These are phyloP conservation scores for Cerastis rubricosa DNA, from an alignment of 2,888 invertebrate species.

Conservation along the genomic window DNA sequence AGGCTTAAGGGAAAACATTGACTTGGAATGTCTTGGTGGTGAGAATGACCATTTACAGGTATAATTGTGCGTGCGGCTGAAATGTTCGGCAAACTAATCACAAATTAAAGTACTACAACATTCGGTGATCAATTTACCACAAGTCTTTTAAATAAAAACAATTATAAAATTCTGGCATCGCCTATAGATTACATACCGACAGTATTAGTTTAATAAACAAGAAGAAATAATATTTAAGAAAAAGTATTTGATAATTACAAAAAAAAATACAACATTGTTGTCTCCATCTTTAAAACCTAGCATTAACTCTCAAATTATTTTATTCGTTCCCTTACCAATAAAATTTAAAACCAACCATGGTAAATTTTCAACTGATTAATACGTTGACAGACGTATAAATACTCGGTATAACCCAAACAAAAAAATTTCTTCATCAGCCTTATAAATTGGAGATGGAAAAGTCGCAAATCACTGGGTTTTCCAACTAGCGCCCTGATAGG, in stretches of 20 bases:
- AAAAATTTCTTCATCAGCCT: conserved; percentile 70
- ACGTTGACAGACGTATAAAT: conserved; percentile 46
- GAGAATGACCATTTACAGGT: neutral
- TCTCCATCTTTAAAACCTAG: neutral
- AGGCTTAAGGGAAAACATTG: neutral
- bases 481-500: conserved; percentile 67
- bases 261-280: neutral
- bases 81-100: neutral
- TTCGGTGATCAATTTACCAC: no score
- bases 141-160: no score
- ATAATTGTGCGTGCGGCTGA: neutral
- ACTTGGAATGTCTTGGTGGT: neutral
- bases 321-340: conserved; percentile 39
- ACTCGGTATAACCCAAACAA: conserved; percentile 61
- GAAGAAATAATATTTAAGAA: neutral
- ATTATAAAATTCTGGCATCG: no score
- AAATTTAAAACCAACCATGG: conserved; percentile 26
- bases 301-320: neutral
- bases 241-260: neutral
- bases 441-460: conserved; percentile 73
- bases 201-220: neutral
- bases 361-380: conserved; percentile 55
- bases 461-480: conserved; percentile 81
- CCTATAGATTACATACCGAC: rapidly evolving
- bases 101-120: neutral